Conservation (phyloP, 2,797 vertebrate species). For the Neopelma chrysocephalum region DNA sequence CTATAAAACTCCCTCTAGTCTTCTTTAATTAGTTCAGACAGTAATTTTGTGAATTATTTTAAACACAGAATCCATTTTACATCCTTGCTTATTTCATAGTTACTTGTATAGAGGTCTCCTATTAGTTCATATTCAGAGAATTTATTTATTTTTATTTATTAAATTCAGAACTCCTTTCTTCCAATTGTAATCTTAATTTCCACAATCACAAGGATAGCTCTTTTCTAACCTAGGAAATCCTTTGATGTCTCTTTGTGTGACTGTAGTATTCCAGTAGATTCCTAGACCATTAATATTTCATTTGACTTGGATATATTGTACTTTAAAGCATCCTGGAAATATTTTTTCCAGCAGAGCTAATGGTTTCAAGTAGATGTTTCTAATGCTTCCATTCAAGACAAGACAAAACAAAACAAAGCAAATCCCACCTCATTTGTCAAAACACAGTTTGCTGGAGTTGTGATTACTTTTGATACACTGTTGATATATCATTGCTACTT, state of each 20-base stretch:
- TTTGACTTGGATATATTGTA: neutral
- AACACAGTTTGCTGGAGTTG: neutral
- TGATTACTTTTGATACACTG: neutral
- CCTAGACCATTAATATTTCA: slow-evolving; percentile 16
- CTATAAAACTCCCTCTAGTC: slow-evolving; percentile 40
- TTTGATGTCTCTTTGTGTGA: slow-evolving; percentile 17
- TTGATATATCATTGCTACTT: neutral
- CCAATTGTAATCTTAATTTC: neutral
- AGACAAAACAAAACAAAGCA: neutral
- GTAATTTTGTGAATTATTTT: slow-evolving; percentile 59
- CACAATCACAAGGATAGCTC: neutral
- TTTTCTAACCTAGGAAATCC: neutral
- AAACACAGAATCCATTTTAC: slow-evolving; percentile 30
- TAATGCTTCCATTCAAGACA: neutral
- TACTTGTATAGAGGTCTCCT: neutral
- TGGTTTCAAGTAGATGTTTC: neutral
- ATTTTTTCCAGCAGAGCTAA: neutral
- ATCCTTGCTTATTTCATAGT: slow-evolving; percentile 26
- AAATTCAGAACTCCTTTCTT: neutral
- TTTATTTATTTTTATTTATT: neutral
- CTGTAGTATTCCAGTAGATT: neutral
- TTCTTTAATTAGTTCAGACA: slow-evolving; percentile 49
- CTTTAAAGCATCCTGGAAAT: neutral
- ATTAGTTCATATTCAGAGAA: neutral
- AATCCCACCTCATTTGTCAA: neutral